phyloP scores from a whole-genome alignment of 2,113 vertebrate genomes.

The Hoplias malabaricus region DNA sequence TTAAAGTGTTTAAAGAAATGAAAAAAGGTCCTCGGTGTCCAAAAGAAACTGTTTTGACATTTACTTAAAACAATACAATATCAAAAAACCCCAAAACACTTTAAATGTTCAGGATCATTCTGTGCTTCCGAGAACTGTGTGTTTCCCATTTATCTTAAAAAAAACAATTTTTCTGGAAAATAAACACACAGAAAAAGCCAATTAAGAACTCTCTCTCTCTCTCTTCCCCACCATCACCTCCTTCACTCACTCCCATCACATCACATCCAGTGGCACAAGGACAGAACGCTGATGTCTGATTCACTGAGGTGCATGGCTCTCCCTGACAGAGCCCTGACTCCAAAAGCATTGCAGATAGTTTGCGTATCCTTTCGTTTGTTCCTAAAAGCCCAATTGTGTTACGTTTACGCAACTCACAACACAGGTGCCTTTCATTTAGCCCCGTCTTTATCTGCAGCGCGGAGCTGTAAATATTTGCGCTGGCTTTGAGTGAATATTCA shows the following conservation, averaged over 20 bases:
- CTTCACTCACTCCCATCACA: slow-evolving; percentile 49
- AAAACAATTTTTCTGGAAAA: no score
- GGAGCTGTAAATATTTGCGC: slow-evolving; percentile 52
- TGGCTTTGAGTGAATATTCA: slow-evolving; percentile 58
- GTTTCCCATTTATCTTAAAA: no score
- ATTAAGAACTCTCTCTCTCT: no score
- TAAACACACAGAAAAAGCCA: no score
- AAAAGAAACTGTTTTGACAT: no score
- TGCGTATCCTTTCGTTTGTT: slow-evolving; percentile 43
- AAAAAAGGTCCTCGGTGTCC: no score
- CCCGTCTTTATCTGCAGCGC: slow-evolving; percentile 52
- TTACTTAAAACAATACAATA: no score
- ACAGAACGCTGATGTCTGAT: slow-evolving; percentile 57
- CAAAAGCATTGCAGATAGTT: slow-evolving; percentile 16
- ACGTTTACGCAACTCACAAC: slow-evolving; percentile 45
- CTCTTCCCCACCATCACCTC: background rate
- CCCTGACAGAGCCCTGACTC: slow-evolving; percentile 10
- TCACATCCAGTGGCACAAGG: slow-evolving; percentile 62
- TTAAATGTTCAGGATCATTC: no score
- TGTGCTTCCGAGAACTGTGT: no score
- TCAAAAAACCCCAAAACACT: no score
- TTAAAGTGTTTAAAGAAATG: no score
- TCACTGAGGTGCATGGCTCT: slow-evolving; percentile 13
- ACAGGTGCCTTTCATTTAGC: slow-evolving; percentile 65
- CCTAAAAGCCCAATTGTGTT: slow-evolving; percentile 44